Base-by-base conservation (phyloP, 2,888 invertebrate species). In the Leucoptera coffeella region DNA sequence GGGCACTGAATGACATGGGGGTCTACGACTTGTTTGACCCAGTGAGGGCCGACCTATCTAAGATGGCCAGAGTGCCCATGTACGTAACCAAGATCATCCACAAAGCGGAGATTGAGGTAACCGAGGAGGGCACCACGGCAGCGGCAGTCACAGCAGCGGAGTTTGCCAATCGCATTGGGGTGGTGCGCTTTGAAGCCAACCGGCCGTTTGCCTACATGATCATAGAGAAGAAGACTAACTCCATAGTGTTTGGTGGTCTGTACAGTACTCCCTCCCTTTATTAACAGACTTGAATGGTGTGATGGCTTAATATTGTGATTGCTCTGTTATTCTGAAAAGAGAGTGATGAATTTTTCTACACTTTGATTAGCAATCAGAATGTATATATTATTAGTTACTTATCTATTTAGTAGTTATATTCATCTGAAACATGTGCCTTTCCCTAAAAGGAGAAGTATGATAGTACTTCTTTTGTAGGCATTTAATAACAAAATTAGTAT, bases 41-140 rank as follows among this genome's bases (percentile, higher is more conserved):
- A 1, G 27, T 14, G 0, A 36, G 23, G 10, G 52, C 62, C 2
- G 37, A 38, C 6, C 36, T 67, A 22, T 56, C 72, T 0, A 47
- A 55, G 8, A 72, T 85, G 38, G 61, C 73, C 4, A 47, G 57
- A 1, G 52, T 59, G 6, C 58, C 73, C 3, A 41, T 78, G 29
- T 73, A 57, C 45, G 64, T 85, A 1, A 73, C 77, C 1, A 62
- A 73, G 29, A 50, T 82, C 2, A 56, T 82, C 3, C 86, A 86
- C 41, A 81, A 80, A 42, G 81, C 85, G 2, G 74, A 75, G 38
- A 81, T 86, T 35, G 80, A 82, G 38, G 84, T 86, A 0, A 78
- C 78, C 9, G 86, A 86, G 44, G 75, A 82, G 32, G 86, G 86
- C 1, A 85, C 84, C 0, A 73, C 74, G 14, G 84, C 84, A 0